These are phyloP conservation scores for Clupea harengus DNA, from an alignment of 2,113 vertebrate genomes.

Conservation along the genomic window DNA sequence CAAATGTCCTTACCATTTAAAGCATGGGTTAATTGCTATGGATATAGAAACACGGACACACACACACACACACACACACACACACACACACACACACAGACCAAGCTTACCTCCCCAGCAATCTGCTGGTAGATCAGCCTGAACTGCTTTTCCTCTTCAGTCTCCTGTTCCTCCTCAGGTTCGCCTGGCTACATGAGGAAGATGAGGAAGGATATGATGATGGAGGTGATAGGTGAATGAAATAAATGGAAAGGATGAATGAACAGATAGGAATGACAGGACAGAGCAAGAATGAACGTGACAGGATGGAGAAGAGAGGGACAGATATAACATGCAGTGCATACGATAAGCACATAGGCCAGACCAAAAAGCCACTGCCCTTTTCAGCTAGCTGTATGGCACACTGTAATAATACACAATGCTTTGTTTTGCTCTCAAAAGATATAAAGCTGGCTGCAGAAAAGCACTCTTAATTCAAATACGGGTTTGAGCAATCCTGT, in stretches of 20 bases:
- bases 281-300: not conserved
- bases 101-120: slow-evolving; percentile 83
- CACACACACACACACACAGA: slow-evolving; percentile 1
- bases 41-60: not conserved
- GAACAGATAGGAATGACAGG: not conserved
- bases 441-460: not conserved
- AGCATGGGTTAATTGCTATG: too few species aligned
- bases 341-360: not conserved
- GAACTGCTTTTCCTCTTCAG: slow-evolving; percentile 86
- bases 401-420: not conserved
- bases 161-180: slow-evolving; percentile 64
- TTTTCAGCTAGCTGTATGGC: not conserved
- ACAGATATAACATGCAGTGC: not conserved
- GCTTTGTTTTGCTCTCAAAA: not conserved
- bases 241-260: not conserved
- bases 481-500: not conserved
- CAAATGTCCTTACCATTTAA: too few species aligned
- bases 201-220: not conserved
- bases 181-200: slow-evolving; percentile 58
- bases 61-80: not conserved
- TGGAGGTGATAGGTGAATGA: not conserved
- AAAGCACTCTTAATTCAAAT: not conserved
- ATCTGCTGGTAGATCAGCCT: slow-evolving; percentile 87
- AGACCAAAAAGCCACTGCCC: not conserved
- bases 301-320: not conserved